Evolutionary conservation across 23 tunicate genomes (phyloP).

Genomic region (Clavelina lepadiformis): DNA sequence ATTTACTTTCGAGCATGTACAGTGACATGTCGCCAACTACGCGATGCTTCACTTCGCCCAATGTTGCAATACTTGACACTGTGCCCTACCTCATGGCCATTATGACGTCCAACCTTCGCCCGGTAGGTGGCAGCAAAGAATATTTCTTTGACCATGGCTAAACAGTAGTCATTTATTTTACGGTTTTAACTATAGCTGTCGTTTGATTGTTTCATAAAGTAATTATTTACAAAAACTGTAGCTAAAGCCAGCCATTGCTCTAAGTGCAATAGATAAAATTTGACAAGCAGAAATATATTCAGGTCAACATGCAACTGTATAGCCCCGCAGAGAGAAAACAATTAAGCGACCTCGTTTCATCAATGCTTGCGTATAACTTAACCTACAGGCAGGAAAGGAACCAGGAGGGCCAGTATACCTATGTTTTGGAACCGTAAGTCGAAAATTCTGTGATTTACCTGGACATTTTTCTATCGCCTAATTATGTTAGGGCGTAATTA

Average conservation of each 20-base stretch:
- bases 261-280: not conserved
- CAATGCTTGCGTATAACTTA: constrained; percentile 81
- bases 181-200: too few species aligned
- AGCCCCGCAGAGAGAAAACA: constrained; percentile 65
- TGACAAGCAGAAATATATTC: not conserved
- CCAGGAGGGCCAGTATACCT: constrained; percentile 74
- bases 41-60: constrained; percentile 46
- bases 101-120: constrained; percentile 65
- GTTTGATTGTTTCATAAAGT: not conserved
- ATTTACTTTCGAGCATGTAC: constrained; percentile 41
- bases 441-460: too few species aligned
- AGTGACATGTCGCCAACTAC: constrained; percentile 63
- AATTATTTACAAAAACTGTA: not conserved
- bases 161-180: too few species aligned
- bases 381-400: constrained; percentile 75
- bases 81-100: constrained; percentile 75
- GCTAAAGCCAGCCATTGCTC: too few species aligned
- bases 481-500: too few species aligned
- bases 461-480: too few species aligned
- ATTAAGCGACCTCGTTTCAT: constrained; percentile 45
- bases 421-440: constrained; percentile 92
- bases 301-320: constrained; percentile 87
- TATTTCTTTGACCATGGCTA: not conserved
- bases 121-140: constrained; percentile 67
- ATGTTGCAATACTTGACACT: constrained; percentile 41